Evolutionary conservation across 2,797 vertebrate genomes (phyloP), one percentile per base, ranked within the genome.

Genomic region (Otus scops): DNA sequence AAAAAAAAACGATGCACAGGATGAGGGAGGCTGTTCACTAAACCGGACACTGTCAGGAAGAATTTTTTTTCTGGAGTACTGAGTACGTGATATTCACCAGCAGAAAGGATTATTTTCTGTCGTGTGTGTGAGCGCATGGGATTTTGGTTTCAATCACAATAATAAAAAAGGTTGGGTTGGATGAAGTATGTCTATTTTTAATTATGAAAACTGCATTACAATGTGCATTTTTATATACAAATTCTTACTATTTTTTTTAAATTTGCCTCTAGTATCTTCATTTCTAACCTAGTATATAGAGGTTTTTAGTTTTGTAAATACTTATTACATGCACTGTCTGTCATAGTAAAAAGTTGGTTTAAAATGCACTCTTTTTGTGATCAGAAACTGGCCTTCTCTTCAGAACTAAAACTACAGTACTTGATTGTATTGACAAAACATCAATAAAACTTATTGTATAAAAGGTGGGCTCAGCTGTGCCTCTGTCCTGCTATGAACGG

Each of bases 351-450:
- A 98, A 98, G 93, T 98, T 97, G 97, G 98, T 96, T 98, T 98
- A 98, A 98, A 99, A 99, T 98, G 98, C 99, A 99, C 98, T 99
- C 97, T 88, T 81, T 65, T 96, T 97, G 98, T 97, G 98, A 99
- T 98, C 98, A 98, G 98, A 98, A 98, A 98, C 98, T 97, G 98
- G 98, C 97, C 98, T 98, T 98, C 98, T 98, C 97, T 98, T 98
- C 93, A 98, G 98, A 99, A 98, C 97, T 98, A 98, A 98, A 99
- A 99, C 98, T 98, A 97, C 98, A 98, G 97, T 98, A 98, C 98
- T 98, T 99, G 99, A 99, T 98, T 99, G 98, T 99, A 99, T 98
- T 99, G 99, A 99, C 98, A 98, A 98, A 97, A 98, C 98, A 97
- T 99, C 98, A 99, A 99, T 99, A 99, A 99, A 99, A 97, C 97